phyloP scores from a whole-genome alignment of 1,140 invertebrate genomes.

The Lerema accius region DNA sequence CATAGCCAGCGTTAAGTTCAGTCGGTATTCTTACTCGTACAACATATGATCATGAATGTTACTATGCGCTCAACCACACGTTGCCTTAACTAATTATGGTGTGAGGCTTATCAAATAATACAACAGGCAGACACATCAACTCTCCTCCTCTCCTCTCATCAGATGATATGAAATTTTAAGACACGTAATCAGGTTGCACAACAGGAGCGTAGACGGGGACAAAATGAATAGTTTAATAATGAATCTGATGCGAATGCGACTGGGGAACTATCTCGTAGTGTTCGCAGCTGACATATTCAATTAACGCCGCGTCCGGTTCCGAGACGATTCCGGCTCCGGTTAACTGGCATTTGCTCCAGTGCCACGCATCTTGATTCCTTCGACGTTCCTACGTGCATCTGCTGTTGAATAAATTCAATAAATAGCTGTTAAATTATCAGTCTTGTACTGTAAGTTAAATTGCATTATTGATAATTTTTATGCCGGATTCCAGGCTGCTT shows the following conservation, averaged over 20 bases:
- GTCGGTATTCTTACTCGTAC: no score
- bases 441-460: no score
- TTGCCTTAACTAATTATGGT: no score
- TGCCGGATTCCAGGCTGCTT: no score
- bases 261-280: slow-evolving; percentile 67
- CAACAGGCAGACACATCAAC: no score
- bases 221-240: slow-evolving; percentile 55
- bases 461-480: no score
- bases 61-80: no score
- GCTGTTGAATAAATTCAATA: neutral
- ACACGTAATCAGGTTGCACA: slow-evolving; percentile 15
- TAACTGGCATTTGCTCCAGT: slow-evolving; percentile 29
- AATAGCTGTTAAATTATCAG: no score
- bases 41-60: no score
- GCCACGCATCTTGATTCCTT: slow-evolving; percentile 46
- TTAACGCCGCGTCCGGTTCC: slow-evolving; percentile 72
- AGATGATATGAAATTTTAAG: slow-evolving; percentile 30
- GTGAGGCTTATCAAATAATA: no score
- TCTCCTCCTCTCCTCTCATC: neutral
- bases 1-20: no score
- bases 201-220: slow-evolving; percentile 4
- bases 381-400: slow-evolving; percentile 34
- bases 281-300: slow-evolving; percentile 79
- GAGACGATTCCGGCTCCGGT: slow-evolving; percentile 28
- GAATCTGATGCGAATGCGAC: slow-evolving; percentile 69